Evolutionary conservation across 2,113 vertebrate species (phyloP).

Genomic region (Esox niger): DNA sequence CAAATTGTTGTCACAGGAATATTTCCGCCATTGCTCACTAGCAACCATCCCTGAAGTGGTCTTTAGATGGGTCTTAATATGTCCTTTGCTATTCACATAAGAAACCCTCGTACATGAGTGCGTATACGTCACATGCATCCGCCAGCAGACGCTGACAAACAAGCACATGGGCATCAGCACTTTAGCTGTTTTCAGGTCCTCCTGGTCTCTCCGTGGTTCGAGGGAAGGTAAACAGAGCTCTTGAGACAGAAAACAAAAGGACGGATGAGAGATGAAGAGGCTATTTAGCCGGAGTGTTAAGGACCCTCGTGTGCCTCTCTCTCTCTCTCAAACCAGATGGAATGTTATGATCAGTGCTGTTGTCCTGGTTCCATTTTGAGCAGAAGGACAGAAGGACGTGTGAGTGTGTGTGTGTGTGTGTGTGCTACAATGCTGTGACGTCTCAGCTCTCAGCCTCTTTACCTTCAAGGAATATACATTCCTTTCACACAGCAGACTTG

Average conservation of each 20-base stretch:
- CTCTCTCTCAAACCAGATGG: constrained; percentile 4
- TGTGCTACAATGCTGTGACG: no score
- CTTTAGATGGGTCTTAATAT: neutral
- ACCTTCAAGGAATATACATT: neutral
- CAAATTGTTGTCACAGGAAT: neutral
- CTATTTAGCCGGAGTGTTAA: constrained; percentile 24
- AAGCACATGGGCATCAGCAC: constrained; percentile 9
- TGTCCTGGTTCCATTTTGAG: constrained; percentile 27
- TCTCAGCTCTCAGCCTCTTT: neutral
- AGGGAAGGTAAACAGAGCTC: constrained; percentile 32
- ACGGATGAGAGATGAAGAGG: constrained; percentile 7
- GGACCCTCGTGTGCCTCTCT: constrained; percentile 34
- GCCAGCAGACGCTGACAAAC: neutral
- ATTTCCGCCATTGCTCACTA: neutral
- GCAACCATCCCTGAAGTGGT: neutral
- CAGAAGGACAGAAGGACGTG: neutral
- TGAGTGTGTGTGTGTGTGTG: neutral
- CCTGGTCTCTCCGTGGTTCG: neutral
- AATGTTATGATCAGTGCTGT: constrained; percentile 53
- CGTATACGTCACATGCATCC: neutral
- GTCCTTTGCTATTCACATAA: neutral
- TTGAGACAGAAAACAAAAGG: constrained; percentile 18
- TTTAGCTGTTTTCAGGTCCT: constrained; percentile 12
- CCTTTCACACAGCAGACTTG: neutral
- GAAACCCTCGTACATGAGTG: neutral